phyloP scores from a whole-genome alignment of 2,888 invertebrate species.

The Drosophila greeni region DNA sequence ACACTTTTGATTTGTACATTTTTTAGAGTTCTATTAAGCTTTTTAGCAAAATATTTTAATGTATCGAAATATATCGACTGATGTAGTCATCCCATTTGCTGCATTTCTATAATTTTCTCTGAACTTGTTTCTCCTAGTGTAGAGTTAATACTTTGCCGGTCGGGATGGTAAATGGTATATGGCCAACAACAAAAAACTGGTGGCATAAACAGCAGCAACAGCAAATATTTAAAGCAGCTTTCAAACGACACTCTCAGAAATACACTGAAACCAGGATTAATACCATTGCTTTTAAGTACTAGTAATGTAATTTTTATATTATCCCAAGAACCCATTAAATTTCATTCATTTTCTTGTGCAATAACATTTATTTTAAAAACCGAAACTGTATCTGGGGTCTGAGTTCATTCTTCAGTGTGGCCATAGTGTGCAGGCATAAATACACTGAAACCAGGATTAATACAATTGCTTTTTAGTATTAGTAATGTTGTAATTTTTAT shows the following conservation, averaged over 20 bases:
- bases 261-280: neutral
- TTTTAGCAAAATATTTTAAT: too few species aligned
- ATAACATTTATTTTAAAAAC: neutral
- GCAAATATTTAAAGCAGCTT: slow-evolving; percentile 11
- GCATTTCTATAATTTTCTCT: neutral
- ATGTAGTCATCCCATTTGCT: neutral
- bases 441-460: too few species aligned
- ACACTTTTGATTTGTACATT: too few species aligned
- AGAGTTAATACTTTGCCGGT: slow-evolving; percentile 4
- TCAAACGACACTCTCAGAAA: slow-evolving; percentile 14
- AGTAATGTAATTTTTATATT: neutral
- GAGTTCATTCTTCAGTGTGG: neutral
- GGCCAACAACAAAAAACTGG: slow-evolving; percentile 16
- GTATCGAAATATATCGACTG: neutral
- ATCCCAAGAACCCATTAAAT: neutral
- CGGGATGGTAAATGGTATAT: slow-evolving; percentile 6
- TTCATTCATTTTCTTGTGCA: too few species aligned
- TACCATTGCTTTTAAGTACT: neutral
- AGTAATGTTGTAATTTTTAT: neutral
- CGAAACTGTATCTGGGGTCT: neutral
- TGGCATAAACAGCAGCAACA: slow-evolving; percentile 18
- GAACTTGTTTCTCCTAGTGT: neutral
- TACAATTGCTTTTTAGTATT: neutral
- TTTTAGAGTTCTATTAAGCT: too few species aligned
- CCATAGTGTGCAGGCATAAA: slow-evolving; percentile 22